A percentile compares a stretch with the other conserved stretches of the same genome.
phyloP scores from a whole-genome alignment of 2,113 vertebrate genomes.

The Archilochus colubris region DNA sequence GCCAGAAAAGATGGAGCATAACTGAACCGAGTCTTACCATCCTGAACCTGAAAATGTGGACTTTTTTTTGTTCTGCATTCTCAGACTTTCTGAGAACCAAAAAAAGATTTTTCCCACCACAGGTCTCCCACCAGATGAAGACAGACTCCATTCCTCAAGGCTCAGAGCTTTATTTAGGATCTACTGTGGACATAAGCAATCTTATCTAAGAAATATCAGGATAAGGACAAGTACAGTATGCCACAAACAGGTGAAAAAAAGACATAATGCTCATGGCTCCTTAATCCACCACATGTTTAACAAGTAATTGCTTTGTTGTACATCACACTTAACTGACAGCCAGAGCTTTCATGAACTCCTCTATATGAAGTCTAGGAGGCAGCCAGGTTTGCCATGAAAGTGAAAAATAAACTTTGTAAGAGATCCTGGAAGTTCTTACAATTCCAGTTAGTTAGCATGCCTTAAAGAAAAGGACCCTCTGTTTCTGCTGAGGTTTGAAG shows the following conservation, averaged over 20 bases:
- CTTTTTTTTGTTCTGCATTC: neutral
- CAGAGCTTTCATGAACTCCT: conserved; percentile 10
- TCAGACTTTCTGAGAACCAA: neutral
- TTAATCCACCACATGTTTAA: neutral
- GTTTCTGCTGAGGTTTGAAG: neutral
- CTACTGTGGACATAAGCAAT: neutral
- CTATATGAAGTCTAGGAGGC: neutral
- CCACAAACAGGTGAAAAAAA: neutral
- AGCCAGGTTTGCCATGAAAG: conserved; percentile 21
- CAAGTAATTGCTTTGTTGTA: conserved; percentile 20
- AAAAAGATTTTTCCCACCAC: neutral
- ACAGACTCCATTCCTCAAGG: neutral
- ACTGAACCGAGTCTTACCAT: neutral
- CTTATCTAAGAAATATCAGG: neutral
- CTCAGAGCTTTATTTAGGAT: neutral
- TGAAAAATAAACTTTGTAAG: conserved; percentile 14
- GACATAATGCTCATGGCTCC: neutral
- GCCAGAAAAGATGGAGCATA: neutral
- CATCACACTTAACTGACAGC: conserved; percentile 27
- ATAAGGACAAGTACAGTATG: neutral
- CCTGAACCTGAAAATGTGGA: neutral
- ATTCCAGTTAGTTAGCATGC: neutral
- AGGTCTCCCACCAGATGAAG: neutral
- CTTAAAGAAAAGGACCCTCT: neutral
- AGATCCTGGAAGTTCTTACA: neutral